Evolutionary conservation across 2,888 invertebrate genomes (phyloP).

Genomic region (Harpagoxenus sublaevis): DNA sequence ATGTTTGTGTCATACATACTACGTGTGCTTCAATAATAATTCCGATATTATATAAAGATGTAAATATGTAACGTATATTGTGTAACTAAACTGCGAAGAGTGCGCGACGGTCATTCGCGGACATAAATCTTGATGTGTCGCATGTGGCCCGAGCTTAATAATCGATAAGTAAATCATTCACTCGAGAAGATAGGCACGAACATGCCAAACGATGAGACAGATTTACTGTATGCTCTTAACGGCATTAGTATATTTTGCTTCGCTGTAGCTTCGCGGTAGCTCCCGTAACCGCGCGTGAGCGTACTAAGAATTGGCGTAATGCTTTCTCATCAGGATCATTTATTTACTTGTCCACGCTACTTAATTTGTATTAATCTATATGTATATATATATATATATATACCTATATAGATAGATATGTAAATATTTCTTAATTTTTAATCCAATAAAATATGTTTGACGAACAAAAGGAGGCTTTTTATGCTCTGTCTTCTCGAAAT

Average conservation of each 20-base stretch:
- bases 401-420: neutral
- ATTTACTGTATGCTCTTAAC: constrained; percentile 70
- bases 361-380: constrained; percentile 47
- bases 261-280: constrained; percentile 58
- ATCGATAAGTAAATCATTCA: constrained; percentile 75
- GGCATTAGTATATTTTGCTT: constrained; percentile 67
- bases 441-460: too few species aligned
- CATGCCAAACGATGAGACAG: constrained; percentile 74
- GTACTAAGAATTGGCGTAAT: constrained; percentile 56
- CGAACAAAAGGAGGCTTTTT: too few species aligned
- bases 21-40: neutral
- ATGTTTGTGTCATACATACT: neutral
- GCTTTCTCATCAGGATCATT: constrained; percentile 67
- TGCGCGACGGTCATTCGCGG: constrained; percentile 58
- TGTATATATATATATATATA: too few species aligned
- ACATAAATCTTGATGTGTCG: constrained; percentile 69
- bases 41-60: neutral
- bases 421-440: neutral
- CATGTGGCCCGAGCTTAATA: constrained; percentile 62
- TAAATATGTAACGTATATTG: constrained; percentile 31
- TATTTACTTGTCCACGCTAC: constrained; percentile 61
- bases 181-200: constrained; percentile 69
- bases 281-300: constrained; percentile 40
- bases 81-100: constrained; percentile 57
- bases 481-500: too few species aligned